These are phyloP conservation scores for Lethrus apterus DNA, from an alignment of 1,140 invertebrate genomes.

Conservation along the genomic window DNA sequence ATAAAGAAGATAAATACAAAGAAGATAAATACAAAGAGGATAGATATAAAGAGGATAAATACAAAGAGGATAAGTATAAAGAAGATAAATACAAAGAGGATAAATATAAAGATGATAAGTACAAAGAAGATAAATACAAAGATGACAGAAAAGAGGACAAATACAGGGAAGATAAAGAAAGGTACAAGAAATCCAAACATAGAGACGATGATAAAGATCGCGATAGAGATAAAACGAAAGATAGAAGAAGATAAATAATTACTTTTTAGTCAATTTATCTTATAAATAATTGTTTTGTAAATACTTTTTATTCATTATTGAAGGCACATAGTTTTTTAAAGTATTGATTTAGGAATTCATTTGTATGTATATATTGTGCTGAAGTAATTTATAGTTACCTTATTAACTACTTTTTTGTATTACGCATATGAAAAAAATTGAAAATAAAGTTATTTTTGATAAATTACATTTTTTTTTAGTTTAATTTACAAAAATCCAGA, in stretches of 20 bases:
- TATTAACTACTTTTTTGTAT: no score
- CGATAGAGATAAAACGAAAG: slow-evolving; percentile 42
- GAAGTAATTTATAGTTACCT: no score
- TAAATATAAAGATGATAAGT: slow-evolving; percentile 10
- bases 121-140: slow-evolving; percentile 21
- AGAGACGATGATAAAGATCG: slow-evolving; percentile 33
- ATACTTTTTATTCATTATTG: no score
- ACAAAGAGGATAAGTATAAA: slow-evolving; percentile 20
- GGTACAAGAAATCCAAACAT: slow-evolving; percentile 30
- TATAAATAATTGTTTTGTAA: no score
- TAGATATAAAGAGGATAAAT: slow-evolving; percentile 22
- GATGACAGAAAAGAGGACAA: slow-evolving; percentile 17
- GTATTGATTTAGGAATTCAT: no score
- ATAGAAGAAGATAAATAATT: slow-evolving; percentile 39
- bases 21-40: slow-evolving; percentile 22
- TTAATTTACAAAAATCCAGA: no score
- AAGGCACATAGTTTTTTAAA: no score
- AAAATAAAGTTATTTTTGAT: no score
- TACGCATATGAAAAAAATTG: no score
- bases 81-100: slow-evolving; percentile 22
- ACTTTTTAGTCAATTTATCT: slow-evolving; percentile 12
- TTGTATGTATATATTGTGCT: no score
- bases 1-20: slow-evolving; percentile 27
- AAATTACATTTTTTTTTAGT: no score
- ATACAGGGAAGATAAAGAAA: slow-evolving; percentile 22